Percentiles rank a stretch among this genome's conserved stretches.
Conservation (phyloP, 2,113 vertebrate genomes). For the Upupa epops region DNA sequence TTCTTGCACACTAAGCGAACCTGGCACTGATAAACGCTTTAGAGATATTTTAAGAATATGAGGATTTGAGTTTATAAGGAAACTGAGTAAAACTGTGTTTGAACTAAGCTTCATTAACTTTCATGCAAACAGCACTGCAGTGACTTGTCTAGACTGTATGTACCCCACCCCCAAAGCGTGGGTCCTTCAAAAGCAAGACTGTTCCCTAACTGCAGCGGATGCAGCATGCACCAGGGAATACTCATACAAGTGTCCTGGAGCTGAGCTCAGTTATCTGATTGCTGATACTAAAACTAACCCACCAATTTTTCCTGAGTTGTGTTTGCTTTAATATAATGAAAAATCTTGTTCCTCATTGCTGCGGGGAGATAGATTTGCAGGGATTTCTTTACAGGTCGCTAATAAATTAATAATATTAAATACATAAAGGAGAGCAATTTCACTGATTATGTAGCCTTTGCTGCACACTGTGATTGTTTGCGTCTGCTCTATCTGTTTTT, state of each 20-base stretch:
- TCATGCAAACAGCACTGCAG: not conserved
- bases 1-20: not conserved
- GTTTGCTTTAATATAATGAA: not conserved
- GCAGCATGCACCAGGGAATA: not conserved
- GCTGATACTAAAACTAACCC: not conserved
- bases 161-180: not conserved
- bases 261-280: not conserved
- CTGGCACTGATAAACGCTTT: not conserved
- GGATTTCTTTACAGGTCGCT: not conserved
- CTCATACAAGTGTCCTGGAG: not conserved
- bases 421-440: not conserved
- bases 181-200: constrained; percentile 20
- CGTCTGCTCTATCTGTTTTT: not conserved
- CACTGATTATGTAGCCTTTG: not conserved
- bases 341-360: not conserved
- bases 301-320: not conserved
- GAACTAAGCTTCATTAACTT: not conserved
- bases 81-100: not conserved
- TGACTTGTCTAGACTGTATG: not conserved
- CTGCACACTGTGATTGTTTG: not conserved
- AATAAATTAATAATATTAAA: constrained; percentile 11
- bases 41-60: not conserved
- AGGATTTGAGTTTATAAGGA: not conserved
- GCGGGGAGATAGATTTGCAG: not conserved
- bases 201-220: not conserved